These are phyloP conservation scores for Enteromius argenteus DNA, from an alignment of 2,797 vertebrate genomes.

Conservation along the genomic window DNA sequence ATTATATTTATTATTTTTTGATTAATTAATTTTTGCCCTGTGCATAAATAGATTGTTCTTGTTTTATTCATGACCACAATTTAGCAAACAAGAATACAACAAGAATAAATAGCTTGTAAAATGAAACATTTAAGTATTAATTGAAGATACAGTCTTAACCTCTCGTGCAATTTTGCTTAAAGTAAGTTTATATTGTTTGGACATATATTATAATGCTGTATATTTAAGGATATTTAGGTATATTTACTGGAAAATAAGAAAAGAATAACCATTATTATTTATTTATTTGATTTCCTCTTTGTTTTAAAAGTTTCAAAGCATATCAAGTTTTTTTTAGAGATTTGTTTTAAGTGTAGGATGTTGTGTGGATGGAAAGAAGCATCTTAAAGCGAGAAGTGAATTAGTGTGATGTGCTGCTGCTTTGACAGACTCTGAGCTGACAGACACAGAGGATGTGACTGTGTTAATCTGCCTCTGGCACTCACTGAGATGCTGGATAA, in stretches of 20 bases:
- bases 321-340: not conserved
- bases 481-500: conserved; percentile 33
- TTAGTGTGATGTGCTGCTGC: conserved; percentile 14
- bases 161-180: not conserved
- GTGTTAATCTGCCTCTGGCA: conserved; percentile 51
- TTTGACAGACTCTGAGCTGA: conserved; percentile 11
- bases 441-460: conserved; percentile 34
- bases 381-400: not conserved
- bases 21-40: not conserved
- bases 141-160: not conserved
- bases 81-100: not conserved
- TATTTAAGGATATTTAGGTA: not conserved
- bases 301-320: not conserved
- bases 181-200: not conserved
- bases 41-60: not conserved
- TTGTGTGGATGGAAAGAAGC: not conserved
- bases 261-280: not conserved
- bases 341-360: not conserved
- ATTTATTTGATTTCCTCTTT: not conserved
- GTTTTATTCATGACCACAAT: not conserved
- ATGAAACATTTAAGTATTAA: not conserved
- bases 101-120: not conserved
- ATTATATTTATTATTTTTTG: too few relatives aligned
- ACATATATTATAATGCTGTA: not conserved
- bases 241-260: not conserved